Evolutionary conservation across 2,888 invertebrate species (phyloP).

Genomic region (Leistus spinibarbis): DNA sequence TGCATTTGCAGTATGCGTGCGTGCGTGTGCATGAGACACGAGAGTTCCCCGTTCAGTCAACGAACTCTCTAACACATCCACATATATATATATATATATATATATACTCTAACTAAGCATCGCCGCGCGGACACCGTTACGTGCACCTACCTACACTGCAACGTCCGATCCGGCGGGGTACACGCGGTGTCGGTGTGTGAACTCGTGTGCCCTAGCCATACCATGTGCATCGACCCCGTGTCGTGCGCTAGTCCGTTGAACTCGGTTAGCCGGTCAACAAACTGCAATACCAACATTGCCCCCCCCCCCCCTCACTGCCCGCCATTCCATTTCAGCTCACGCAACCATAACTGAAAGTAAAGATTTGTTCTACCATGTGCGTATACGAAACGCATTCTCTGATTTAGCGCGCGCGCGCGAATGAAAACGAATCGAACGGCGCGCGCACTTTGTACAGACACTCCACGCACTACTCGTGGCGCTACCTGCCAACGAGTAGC

Average conservation of each 20-base stretch:
- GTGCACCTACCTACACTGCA: constrained; percentile 48
- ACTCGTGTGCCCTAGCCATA: constrained; percentile 31
- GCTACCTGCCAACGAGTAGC: background rate
- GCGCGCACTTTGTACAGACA: background rate
- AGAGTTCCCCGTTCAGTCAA: constrained; percentile 29
- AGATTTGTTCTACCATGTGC: background rate
- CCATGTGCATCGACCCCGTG: constrained; percentile 42
- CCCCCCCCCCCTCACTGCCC: background rate
- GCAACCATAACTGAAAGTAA: background rate
- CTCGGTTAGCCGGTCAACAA: constrained; percentile 40
- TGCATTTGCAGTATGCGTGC: constrained; percentile 1
- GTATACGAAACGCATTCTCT: constrained; percentile 10
- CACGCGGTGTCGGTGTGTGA: background rate
- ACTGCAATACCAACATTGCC: constrained; percentile 21
- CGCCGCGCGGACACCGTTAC: constrained; percentile 46
- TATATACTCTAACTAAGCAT: background rate
- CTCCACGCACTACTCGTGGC: background rate
- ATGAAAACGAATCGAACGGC: background rate
- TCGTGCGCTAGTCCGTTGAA: constrained; percentile 41
- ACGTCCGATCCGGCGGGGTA: background rate
- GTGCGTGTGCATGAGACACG: constrained; percentile 31
- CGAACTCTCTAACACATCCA: constrained; percentile 8
- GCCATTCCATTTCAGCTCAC: background rate
- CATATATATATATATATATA: too few relatives aligned
- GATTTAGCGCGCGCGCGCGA: background rate